Percentiles rank a stretch among this genome's conserved stretches.
Evolutionary conservation across 2,888 invertebrate species (phyloP).

Genomic region (Sphinx pinastri): DNA sequence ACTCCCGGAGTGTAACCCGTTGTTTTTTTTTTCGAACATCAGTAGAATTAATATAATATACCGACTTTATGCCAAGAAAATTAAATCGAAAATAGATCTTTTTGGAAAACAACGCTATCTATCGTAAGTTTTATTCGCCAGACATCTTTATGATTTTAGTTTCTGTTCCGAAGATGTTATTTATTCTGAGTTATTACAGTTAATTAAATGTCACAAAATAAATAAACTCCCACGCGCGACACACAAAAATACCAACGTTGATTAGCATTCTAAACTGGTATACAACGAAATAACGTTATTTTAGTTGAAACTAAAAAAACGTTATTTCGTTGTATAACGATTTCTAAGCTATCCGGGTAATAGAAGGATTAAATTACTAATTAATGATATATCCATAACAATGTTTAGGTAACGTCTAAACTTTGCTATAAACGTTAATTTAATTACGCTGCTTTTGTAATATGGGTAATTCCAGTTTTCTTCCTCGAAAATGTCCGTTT

Average conservation of each 20-base stretch:
- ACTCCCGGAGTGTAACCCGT: too few species aligned
- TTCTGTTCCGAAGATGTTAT: not conserved
- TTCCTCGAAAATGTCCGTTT: too few species aligned
- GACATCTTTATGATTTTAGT: too few species aligned
- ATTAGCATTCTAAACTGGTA: not conserved
- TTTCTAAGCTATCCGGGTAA: not conserved
- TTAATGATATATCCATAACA: not conserved
- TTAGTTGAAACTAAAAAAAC: too few species aligned
- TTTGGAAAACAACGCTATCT: not conserved
- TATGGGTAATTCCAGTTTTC: too few species aligned
- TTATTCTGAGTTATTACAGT: too few species aligned
- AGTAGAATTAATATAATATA: too few species aligned
- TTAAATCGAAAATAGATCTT: not conserved
- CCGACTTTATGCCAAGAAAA: too few species aligned
- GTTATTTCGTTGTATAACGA: too few species aligned
- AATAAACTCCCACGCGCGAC: not conserved
- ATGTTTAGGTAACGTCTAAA: not conserved
- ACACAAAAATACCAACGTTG: not conserved
- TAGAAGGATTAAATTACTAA: not conserved
- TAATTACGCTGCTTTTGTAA: too few species aligned
- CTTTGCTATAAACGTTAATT: too few species aligned
- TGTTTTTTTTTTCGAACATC: too few species aligned
- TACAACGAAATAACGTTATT: not conserved
- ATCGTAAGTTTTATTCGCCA: not conserved
- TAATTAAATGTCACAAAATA: slow-evolving; percentile 17